Evolutionary conservation across 2,888 invertebrate species (phyloP).

Genomic region (Phaedon cochleariae): DNA sequence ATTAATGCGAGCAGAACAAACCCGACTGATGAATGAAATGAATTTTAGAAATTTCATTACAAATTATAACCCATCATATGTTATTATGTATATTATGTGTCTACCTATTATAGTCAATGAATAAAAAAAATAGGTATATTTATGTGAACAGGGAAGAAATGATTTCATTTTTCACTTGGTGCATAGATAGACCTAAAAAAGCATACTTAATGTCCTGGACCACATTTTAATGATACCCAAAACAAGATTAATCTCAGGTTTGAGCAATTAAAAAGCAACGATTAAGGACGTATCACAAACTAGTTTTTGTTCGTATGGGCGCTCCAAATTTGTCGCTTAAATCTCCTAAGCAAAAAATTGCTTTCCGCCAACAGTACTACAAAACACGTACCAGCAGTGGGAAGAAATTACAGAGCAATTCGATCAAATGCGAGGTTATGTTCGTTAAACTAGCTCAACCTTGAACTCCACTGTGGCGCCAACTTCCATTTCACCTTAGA

Average conservation of each 20-base stretch:
- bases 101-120: no score
- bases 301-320: neutral
- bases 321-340: constrained; percentile 3
- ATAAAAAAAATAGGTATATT: no score
- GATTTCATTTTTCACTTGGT: no score
- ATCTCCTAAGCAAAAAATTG: neutral
- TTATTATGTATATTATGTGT: no score
- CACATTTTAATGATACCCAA: neutral
- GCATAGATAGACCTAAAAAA: no score
- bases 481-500: neutral
- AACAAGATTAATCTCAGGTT: neutral
- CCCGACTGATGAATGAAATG: no score
- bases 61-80: no score
- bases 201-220: neutral
- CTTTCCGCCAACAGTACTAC: neutral
- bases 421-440: constrained; percentile 35
- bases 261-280: neutral
- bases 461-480: constrained; percentile 40
- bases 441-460: constrained; percentile 29
- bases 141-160: no score
- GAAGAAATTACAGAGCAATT: constrained; percentile 25
- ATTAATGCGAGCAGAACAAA: no score
- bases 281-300: neutral
- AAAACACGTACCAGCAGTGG: constrained; percentile 16
- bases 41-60: no score